Percentiles rank a stretch among this genome's conserved stretches.
phyloP scores from a whole-genome alignment of 1,140 invertebrate genomes.

The Adelges cooleyi region DNA sequence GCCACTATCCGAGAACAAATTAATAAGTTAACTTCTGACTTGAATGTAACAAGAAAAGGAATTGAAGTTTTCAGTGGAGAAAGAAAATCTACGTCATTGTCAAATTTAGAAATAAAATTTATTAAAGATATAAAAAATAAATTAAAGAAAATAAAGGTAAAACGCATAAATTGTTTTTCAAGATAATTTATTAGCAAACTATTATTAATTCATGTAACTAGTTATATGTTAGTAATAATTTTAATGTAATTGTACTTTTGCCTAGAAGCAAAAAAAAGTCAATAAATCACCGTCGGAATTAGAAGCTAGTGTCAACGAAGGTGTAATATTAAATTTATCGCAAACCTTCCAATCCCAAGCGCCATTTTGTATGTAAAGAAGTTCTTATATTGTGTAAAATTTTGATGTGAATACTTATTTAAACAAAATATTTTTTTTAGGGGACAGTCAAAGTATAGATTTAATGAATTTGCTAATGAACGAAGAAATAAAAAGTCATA shows the following conservation, averaged over 20 bases:
- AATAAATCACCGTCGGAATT: neutral
- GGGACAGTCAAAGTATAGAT: slow-evolving; percentile 20
- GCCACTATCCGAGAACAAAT: slow-evolving; percentile 10
- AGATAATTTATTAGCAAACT: too few relatives aligned
- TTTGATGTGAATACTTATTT: too few relatives aligned
- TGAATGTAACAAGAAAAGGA: slow-evolving; percentile 15
- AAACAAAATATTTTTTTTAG: neutral
- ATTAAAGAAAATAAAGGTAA: slow-evolving; percentile 9
- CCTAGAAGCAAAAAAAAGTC: neutral
- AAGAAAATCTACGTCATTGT: neutral
- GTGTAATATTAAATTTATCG: slow-evolving; percentile 7
- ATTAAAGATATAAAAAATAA: neutral
- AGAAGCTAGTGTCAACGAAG: slow-evolving; percentile 2
- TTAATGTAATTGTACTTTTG: neutral
- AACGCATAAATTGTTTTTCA: neutral
- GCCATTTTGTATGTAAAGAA: neutral
- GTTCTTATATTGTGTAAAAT: too few relatives aligned
- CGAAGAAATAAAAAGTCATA: neutral
- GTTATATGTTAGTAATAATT: too few relatives aligned
- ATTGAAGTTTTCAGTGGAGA: slow-evolving; percentile 22
- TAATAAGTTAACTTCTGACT: slow-evolving; percentile 7
- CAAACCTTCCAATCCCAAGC: slow-evolving; percentile 8
- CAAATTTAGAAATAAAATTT: slow-evolving; percentile 3
- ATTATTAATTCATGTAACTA: too few relatives aligned
- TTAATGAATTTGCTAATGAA: slow-evolving; percentile 23